Evolutionary conservation across 2,888 invertebrate genomes (phyloP), one percentile per base, ranked within the genome.

Genomic region (Ophioninae sp.): DNA sequence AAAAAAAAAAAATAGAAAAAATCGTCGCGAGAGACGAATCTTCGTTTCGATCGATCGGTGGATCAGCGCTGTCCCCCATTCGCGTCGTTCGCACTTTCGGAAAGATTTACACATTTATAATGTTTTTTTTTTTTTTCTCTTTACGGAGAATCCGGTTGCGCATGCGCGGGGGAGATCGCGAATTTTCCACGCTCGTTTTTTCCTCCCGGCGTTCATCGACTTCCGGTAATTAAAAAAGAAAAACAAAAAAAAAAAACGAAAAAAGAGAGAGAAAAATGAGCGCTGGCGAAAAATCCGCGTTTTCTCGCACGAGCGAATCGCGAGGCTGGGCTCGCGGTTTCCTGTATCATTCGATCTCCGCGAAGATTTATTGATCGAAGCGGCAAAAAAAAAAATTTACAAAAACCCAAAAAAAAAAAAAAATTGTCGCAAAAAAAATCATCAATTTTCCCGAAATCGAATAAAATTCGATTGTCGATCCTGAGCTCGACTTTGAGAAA

Each of bases 281-380:
- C 51, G 20, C 41, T 10, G 20, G 56, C 20, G 59, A 23, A 37
- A 69, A 64, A 71, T 65, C 69, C 58, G 56, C 0, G n/a, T 63
- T 56, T 67, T 20, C n/a, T 71, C 75, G 74, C 39, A 22, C 8
- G 39, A 22, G 37, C 63, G 73, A 61, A 58, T 65, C 56, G 65
- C 74, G 63, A 59, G 79, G 78, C 78, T 23, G 81, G 81, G 75
- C 81, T 81, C 81, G 84, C 78, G 72, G 75, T 67, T 84, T 67
- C 58, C 72, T 79, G 65, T 79, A 58, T 79, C 39, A n/a, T 69
- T 65, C 59, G 44, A 37, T 72, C 59, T 79, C 63, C 69, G 73
- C 37, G 10, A 68, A 73, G 56, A 61, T 65, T 71, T 44, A 67
- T 59, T 17, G 51, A 44, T 20, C 80, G 69, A 74, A 69, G 6